These are phyloP conservation scores for Lottia gigantea DNA, from an alignment of 2,888 invertebrate species.

Conservation along the genomic window DNA sequence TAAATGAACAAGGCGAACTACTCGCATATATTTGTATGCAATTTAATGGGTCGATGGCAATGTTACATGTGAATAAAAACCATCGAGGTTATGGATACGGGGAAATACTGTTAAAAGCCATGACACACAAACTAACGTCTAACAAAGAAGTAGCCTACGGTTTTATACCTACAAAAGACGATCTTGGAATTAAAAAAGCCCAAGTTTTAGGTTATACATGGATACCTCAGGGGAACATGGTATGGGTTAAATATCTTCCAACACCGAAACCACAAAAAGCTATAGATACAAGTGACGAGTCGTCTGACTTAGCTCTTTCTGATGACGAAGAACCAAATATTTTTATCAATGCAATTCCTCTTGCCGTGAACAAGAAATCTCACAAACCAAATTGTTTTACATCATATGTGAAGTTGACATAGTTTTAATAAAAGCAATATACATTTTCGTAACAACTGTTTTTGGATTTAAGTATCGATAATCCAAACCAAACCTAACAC, in stretches of 20 bases:
- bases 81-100: conserved; percentile 49
- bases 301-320: background rate
- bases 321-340: conserved; percentile 14
- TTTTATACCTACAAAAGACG: conserved; percentile 52
- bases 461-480: too few relatives aligned
- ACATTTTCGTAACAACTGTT: too few relatives aligned
- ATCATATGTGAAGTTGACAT: too few relatives aligned
- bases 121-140: conserved; percentile 45
- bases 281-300: background rate
- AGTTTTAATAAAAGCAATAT: too few relatives aligned
- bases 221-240: conserved; percentile 58
- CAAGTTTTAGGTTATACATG: conserved; percentile 55
- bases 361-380: conserved; percentile 13
- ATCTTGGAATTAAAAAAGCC: conserved; percentile 43
- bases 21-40: conserved; percentile 60
- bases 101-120: conserved; percentile 49
- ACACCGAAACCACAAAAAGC: background rate
- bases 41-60: conserved; percentile 59
- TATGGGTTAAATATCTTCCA: conserved; percentile 48
- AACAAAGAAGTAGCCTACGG: conserved; percentile 54
- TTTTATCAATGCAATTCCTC: conserved; percentile 19
- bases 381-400: conserved; percentile 12
- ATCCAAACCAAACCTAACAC: too few relatives aligned
- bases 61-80: conserved; percentile 53
- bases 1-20: conserved; percentile 43